Evolutionary conservation across 2,797 vertebrate species (phyloP).

Genomic region (Spinus pinus): DNA sequence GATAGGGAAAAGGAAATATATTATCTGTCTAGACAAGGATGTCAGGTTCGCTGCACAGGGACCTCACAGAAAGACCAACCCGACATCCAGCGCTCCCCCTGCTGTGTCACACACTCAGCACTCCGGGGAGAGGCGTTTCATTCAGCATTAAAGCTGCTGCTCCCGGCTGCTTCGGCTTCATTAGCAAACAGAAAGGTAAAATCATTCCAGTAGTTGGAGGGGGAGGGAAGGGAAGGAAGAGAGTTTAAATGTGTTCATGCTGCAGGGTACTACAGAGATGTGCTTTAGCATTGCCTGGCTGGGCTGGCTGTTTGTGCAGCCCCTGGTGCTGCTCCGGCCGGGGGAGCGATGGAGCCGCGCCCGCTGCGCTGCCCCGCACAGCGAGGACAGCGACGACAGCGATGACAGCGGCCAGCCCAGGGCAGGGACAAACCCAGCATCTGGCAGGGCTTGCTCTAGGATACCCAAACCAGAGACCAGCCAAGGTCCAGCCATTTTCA

Average conservation of each 20-base stretch:
- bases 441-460: neutral
- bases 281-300: neutral
- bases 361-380: rapidly evolving
- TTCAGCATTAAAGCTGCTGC: slow-evolving; percentile 11
- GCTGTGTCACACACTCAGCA: neutral
- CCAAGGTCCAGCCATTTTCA: rapidly evolving
- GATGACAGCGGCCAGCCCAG: neutral
- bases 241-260: slow-evolving; percentile 32
- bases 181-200: slow-evolving; percentile 27
- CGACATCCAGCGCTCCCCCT: neutral
- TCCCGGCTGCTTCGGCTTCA: neutral
- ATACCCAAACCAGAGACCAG: neutral
- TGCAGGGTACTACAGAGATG: neutral
- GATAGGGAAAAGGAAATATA: neutral
- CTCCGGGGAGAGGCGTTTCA: neutral
- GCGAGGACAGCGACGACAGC: neutral
- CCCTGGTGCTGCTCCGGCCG: rapidly evolving
- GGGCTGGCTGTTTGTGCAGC: neutral
- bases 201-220: slow-evolving; percentile 6
- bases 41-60: neutral
- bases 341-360: rapidly evolving
- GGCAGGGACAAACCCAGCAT: neutral
- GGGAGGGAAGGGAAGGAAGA: neutral
- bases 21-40: neutral
- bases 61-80: neutral